Evolutionary conservation across 2,113 vertebrate species (phyloP).

Genomic region (Solea senegalensis): DNA sequence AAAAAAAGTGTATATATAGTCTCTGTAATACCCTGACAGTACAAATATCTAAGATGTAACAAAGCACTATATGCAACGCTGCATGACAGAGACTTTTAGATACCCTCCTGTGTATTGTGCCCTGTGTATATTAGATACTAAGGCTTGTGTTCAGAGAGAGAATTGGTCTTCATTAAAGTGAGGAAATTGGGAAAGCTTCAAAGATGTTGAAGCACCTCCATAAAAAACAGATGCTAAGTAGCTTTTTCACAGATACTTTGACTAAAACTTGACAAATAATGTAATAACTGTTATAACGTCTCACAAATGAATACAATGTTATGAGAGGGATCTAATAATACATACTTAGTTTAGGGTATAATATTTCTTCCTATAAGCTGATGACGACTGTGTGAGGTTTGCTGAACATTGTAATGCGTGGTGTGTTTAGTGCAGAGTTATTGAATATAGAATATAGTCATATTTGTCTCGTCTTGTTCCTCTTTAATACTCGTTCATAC

Average conservation of each 20-base stretch:
- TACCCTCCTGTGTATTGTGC: neutral
- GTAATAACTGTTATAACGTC: neutral
- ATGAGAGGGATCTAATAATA: neutral
- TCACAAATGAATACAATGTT: neutral
- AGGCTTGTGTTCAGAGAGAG: neutral
- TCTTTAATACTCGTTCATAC: too few species aligned
- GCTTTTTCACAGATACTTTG: neutral
- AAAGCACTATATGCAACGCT: neutral
- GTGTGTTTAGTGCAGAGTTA: too few species aligned
- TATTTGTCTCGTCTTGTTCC: too few species aligned
- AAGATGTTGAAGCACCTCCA: neutral
- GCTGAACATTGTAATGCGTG: too few species aligned
- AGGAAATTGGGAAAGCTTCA: neutral
- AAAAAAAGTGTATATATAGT: too few species aligned
- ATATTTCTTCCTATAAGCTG: too few species aligned
- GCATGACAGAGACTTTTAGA: slow-evolving; percentile 3
- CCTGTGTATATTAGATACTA: neutral
- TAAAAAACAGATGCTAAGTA: neutral
- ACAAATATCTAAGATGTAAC: neutral
- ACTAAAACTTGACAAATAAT: neutral
- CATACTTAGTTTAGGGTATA: neutral
- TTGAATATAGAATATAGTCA: too few species aligned
- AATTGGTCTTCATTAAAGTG: neutral
- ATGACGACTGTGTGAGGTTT: too few species aligned
- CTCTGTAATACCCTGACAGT: slow-evolving; percentile 14